Percentiles rank a stretch among this genome's conserved stretches.
These are phyloP conservation scores for Eretmocerus hayati DNA, from an alignment of 2,888 invertebrate species.

Conservation along the genomic window DNA sequence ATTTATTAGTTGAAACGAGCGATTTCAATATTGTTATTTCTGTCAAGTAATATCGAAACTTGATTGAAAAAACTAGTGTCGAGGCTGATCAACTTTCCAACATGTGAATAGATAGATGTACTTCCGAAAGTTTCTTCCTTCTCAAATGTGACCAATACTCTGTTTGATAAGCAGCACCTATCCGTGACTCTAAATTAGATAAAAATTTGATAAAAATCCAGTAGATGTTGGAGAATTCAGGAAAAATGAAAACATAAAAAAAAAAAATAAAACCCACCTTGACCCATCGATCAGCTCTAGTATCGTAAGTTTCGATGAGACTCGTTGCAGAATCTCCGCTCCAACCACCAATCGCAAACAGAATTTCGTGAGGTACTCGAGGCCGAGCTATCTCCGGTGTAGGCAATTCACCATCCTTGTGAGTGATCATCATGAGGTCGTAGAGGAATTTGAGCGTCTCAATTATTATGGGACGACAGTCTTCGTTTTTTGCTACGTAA, in stretches of 20 bases:
- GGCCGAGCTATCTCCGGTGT: constrained; percentile 79
- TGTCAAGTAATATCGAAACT: too few relatives aligned
- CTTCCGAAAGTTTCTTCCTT: too few relatives aligned
- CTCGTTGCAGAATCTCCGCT: constrained; percentile 51
- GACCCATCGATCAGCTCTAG: constrained; percentile 84
- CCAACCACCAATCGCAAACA: constrained; percentile 81
- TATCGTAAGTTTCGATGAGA: constrained; percentile 83
- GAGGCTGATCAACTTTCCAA: too few relatives aligned
- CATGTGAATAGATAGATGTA: too few relatives aligned
- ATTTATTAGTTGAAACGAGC: too few relatives aligned
- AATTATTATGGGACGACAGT: constrained; percentile 80
- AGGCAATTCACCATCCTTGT: constrained; percentile 71
- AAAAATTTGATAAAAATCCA: too few relatives aligned
- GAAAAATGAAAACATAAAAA: neutral
- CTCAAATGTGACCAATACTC: too few relatives aligned
- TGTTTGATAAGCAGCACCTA: too few relatives aligned
- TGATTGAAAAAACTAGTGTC: too few relatives aligned
- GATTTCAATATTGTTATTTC: too few relatives aligned
- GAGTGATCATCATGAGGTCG: constrained; percentile 82
- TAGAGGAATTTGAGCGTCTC: constrained; percentile 87
- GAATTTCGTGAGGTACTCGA: constrained; percentile 79
- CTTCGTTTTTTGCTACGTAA: constrained; percentile 75
- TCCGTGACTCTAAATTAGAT: too few relatives aligned
- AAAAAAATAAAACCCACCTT: constrained; percentile 47
- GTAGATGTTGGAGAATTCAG: too few relatives aligned